These are phyloP conservation scores for Colletes gigas DNA, from an alignment of 1,140 invertebrate genomes.

Conservation along the genomic window DNA sequence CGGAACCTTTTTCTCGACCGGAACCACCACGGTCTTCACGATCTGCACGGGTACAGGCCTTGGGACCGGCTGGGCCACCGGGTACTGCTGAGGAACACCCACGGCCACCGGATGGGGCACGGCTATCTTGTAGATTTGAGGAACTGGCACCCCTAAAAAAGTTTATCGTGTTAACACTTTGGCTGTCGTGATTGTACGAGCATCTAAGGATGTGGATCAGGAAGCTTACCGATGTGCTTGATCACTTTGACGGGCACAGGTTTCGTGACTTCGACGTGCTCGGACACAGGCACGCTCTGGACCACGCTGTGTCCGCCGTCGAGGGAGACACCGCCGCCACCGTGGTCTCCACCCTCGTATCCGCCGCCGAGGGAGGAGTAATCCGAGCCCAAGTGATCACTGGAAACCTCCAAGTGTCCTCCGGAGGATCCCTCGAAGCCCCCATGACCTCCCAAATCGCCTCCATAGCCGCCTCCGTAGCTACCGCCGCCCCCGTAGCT, in stretches of 20 bases:
- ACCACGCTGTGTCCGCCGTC: constrained; percentile 72
- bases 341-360: constrained; percentile 47
- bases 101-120: constrained; percentile 87
- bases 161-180: too few relatives aligned
- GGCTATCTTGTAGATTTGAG: constrained; percentile 86
- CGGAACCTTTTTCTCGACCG: constrained; percentile 85
- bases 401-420: constrained; percentile 42
- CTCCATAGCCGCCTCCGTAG: constrained; percentile 25
- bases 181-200: neutral
- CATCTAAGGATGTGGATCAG: neutral
- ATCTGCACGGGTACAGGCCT: constrained; percentile 78
- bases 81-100: constrained; percentile 83
- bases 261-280: constrained; percentile 87
- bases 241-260: constrained; percentile 87
- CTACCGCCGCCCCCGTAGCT: constrained; percentile 21
- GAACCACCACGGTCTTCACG: constrained; percentile 81
- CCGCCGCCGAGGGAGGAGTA: constrained; percentile 62
- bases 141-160: constrained; percentile 83
- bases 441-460: neutral
- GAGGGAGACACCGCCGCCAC: constrained; percentile 54
- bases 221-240: constrained; percentile 84
- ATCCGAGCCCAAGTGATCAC: constrained; percentile 50
- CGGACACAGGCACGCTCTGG: constrained; percentile 83
- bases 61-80: constrained; percentile 78
- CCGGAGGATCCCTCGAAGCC: constrained; percentile 23